Base-by-base conservation (phyloP, 2,797 vertebrate species). In the Falco novaeseelandiae region DNA sequence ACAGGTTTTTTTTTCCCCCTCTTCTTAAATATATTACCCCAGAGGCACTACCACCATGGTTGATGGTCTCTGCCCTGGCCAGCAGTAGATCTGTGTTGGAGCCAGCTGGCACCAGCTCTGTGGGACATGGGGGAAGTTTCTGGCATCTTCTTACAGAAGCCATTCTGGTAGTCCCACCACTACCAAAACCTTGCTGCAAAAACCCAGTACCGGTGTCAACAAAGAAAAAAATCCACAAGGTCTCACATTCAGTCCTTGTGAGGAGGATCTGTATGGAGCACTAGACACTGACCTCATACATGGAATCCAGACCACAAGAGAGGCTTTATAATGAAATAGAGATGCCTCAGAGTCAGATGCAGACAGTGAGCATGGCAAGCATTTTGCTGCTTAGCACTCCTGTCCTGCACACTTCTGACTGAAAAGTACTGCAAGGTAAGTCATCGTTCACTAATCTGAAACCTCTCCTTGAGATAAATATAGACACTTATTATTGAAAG, bases 21-120 rank as follows among this genome's bases (percentile, higher is more conserved):
- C 14, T 48, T 73, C 34, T 29, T 40, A 40, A 21, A 27, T 48
- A 0, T 4, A 0, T 14, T 46, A 3, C 23, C 3, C 6, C 32
- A 34, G 29, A 30, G 17, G 9, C 10, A 3, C 21, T 57, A 7
- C 14, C 36, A 20, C 14, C 1, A 4, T 38, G 10, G 3, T 9
- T 29, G 29, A 19, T 40, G 40, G 23, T 19, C 12, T 84, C 0
- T 0, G 4, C 30, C 30, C 36, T 63, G 38, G 38, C 8, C 44
- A 10, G 25, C 2, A 8, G 18, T 20, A 5, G 10, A 38, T 52
- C 44, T 11, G 2, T 3, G 19, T 1, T 49, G 27, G 34, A 67
- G 7, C 10, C 6, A 8, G 14, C 8, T n/a, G 51, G 11, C 6
- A 52, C 15, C 32, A 18, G 1, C 19, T 70, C 19, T 65, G 23